Conservation (phyloP, 2,888 invertebrate genomes). For the Cheilosia soror region DNA sequence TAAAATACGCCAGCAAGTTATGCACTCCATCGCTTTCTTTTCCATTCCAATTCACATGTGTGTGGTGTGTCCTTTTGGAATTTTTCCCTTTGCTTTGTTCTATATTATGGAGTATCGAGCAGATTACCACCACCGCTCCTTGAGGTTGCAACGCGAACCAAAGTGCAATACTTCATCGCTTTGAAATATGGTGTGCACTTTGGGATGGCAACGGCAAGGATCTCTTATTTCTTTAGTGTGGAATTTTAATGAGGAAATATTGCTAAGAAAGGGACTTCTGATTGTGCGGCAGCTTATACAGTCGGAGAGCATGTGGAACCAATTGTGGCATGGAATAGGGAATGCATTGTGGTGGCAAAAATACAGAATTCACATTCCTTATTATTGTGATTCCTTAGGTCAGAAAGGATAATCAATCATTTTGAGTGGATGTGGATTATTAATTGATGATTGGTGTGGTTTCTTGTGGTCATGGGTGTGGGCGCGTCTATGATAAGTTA, state of each 20-base stretch:
- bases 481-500: slow-evolving; percentile 46
- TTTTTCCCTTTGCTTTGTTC: slow-evolving; percentile 22
- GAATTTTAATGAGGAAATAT: slow-evolving; percentile 71
- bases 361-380: slow-evolving; percentile 31
- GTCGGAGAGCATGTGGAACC: slow-evolving; percentile 46
- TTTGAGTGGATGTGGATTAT: slow-evolving; percentile 64
- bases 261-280: slow-evolving; percentile 36
- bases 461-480: slow-evolving; percentile 56
- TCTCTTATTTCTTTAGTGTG: slow-evolving; percentile 43
- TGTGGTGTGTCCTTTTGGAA: slow-evolving; percentile 32
- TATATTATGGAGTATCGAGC: slow-evolving; percentile 7
- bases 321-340: slow-evolving; percentile 29
- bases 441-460: slow-evolving; percentile 69
- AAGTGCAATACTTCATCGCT: slow-evolving; percentile 51
- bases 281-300: neutral
- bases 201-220: slow-evolving; percentile 28
- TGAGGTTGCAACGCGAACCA: slow-evolving; percentile 44
- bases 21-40: slow-evolving; percentile 7
- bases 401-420: slow-evolving; percentile 71
- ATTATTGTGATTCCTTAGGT: slow-evolving; percentile 33
- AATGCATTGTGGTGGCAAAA: slow-evolving; percentile 1
- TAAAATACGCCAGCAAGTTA: slow-evolving; percentile 23
- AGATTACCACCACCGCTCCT: slow-evolving; percentile 42
- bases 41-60: slow-evolving; percentile 3
- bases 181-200: slow-evolving; percentile 62